Percentiles rank a stretch among this genome's conserved stretches.
phyloP scores from a whole-genome alignment of 1,140 invertebrate species.

The Drosophila parabipectinata region DNA sequence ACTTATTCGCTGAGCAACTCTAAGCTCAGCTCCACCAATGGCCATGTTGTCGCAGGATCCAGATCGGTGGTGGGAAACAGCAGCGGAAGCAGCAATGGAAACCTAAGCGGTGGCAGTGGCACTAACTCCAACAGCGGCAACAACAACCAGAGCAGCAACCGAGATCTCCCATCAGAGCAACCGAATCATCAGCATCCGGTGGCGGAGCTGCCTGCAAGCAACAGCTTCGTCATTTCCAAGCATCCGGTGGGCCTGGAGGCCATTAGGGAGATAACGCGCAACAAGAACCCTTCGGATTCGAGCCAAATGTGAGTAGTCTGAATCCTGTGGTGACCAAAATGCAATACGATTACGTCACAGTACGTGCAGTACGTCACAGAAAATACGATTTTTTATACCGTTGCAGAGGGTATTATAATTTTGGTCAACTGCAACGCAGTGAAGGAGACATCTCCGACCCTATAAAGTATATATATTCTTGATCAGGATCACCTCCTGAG shows the following conservation, averaged over 20 bases:
- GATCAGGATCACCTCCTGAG: no score
- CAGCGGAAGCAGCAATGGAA: conserved; percentile 72
- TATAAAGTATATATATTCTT: no score
- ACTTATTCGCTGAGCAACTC: conserved; percentile 57
- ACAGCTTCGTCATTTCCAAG: conserved; percentile 82
- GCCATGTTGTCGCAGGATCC: conserved; percentile 21
- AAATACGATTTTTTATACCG: no score
- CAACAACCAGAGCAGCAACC: conserved; percentile 49
- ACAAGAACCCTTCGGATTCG: conserved; percentile 82
- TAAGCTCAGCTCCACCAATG: conserved; percentile 67
- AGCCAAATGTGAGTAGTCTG: conserved; percentile 81
- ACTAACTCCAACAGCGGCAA: conserved; percentile 82
- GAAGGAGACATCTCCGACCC: no score
- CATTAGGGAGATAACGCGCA: conserved; percentile 83
- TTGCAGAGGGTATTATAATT: no score
- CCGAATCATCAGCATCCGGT: conserved; percentile 68
- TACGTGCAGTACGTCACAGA: no score
- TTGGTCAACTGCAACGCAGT: no score
- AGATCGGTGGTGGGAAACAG: conserved; percentile 16
- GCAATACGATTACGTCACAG: no score
- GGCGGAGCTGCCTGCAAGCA: conserved; percentile 67
- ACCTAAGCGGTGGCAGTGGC: conserved; percentile 77
- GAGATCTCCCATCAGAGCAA: conserved; percentile 47
- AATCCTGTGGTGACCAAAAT: conserved; percentile 13
- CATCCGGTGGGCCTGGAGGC: conserved; percentile 83